phyloP scores from a whole-genome alignment of 2,888 invertebrate species.

The Ennomos erosarius region DNA sequence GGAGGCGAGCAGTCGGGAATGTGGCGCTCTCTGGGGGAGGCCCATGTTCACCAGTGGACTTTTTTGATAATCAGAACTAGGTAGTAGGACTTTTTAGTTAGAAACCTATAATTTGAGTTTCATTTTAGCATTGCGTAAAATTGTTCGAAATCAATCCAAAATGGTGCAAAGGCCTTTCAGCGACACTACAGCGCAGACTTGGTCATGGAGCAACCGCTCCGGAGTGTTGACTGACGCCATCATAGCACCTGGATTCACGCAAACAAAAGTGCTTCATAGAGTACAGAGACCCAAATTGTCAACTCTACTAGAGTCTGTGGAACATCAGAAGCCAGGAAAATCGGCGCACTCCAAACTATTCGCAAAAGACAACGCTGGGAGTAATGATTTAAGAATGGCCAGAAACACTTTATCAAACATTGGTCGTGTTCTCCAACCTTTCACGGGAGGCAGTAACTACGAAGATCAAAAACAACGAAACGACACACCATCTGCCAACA shows the following conservation, averaged over 20 bases:
- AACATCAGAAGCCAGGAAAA: slow-evolving; percentile 47
- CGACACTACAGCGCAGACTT: slow-evolving; percentile 41
- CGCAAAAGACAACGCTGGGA: slow-evolving; percentile 39
- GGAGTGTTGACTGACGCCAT: slow-evolving; percentile 35
- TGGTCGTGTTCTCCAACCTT: slow-evolving; percentile 1
- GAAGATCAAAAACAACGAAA: slow-evolving; percentile 10
- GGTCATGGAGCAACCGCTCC: slow-evolving; percentile 20
- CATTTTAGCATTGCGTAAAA: slow-evolving; percentile 68
- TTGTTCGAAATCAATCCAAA: slow-evolving; percentile 74
- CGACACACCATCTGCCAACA: slow-evolving; percentile 12
- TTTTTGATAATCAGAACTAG: neutral
- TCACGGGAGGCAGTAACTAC: slow-evolving; percentile 7
- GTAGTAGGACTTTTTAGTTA: slow-evolving; percentile 1
- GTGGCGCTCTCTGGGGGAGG: too few species aligned
- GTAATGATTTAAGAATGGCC: slow-evolving; percentile 53
- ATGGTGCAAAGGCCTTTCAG: slow-evolving; percentile 76
- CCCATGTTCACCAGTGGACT: too few species aligned
- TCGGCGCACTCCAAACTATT: slow-evolving; percentile 51
- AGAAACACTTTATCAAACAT: slow-evolving; percentile 52
- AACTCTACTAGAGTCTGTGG: slow-evolving; percentile 57
- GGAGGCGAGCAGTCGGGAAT: too few species aligned
- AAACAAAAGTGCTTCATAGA: slow-evolving; percentile 58
- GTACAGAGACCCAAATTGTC: slow-evolving; percentile 61
- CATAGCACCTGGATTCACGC: slow-evolving; percentile 51
- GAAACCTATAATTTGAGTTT: too few species aligned